Conservation (phyloP, 1,140 invertebrate species). For the Helicoverpa armigera region DNA sequence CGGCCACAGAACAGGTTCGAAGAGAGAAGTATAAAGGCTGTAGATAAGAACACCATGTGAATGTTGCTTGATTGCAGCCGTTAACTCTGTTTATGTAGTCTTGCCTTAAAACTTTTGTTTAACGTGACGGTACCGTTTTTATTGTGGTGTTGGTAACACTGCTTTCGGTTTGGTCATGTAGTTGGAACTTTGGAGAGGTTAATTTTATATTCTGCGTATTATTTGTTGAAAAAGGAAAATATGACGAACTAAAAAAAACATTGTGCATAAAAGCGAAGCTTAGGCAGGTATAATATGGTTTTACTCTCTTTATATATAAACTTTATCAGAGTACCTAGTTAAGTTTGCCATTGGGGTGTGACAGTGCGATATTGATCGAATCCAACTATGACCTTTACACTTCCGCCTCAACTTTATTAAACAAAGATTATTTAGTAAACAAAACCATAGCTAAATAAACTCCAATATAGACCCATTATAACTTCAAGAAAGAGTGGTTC, state of each 20-base stretch:
- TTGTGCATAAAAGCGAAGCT: too few species aligned
- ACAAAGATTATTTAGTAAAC: background rate
- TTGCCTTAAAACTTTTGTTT: slow-evolving; percentile 43
- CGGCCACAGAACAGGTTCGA: slow-evolving; percentile 72
- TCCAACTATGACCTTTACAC: too few species aligned
- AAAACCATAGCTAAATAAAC: background rate
- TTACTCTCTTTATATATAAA: too few species aligned
- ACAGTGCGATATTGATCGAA: too few species aligned
- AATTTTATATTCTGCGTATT: background rate
- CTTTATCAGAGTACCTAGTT: too few species aligned
- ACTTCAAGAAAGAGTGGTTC: slow-evolving; percentile 10
- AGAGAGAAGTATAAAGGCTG: slow-evolving; percentile 62
- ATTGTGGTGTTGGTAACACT: background rate
- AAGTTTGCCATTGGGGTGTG: too few species aligned
- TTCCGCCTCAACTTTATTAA: background rate
- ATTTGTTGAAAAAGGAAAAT: too few species aligned
- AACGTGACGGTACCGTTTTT: slow-evolving; percentile 22
- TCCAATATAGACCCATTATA: slow-evolving; percentile 11
- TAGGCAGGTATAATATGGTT: too few species aligned
- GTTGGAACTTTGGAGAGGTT: background rate
- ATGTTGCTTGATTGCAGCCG: slow-evolving; percentile 55
- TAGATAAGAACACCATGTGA: slow-evolving; percentile 66
- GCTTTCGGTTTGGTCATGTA: background rate
- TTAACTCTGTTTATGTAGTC: slow-evolving; percentile 51
- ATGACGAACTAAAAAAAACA: too few species aligned